These are phyloP conservation scores for Lithosia quadra DNA, from an alignment of 2,888 invertebrate species.

Conservation along the genomic window DNA sequence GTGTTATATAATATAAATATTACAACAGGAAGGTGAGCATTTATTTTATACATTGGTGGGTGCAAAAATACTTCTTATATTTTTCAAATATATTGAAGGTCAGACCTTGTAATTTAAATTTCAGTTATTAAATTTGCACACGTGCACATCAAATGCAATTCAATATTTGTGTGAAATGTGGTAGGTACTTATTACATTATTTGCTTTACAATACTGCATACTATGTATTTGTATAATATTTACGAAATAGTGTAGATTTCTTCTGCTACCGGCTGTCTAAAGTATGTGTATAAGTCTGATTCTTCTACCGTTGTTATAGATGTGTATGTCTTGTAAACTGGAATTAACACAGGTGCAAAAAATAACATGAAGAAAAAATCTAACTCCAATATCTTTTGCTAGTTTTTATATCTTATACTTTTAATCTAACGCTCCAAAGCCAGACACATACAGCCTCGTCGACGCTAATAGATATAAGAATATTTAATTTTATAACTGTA, in stretches of 20 bases:
- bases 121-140: not conserved
- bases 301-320: not conserved
- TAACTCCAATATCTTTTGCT: too few relatives aligned
- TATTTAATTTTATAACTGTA: not conserved
- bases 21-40: not conserved
- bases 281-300: not conserved
- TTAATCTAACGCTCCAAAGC: too few relatives aligned
- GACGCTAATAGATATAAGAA: not conserved
- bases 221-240: not conserved
- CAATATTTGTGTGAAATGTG: not conserved
- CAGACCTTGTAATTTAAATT: slow-evolving; percentile 4
- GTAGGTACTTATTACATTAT: not conserved
- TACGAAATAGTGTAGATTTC: not conserved
- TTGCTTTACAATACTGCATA: not conserved
- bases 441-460: not conserved
- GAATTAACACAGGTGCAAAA: too few relatives aligned
- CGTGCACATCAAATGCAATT: not conserved
- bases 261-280: not conserved
- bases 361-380: too few relatives aligned
- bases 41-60: slow-evolving; percentile 1
- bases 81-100: slow-evolving; percentile 5
- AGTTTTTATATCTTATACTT: too few relatives aligned
- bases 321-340: not conserved
- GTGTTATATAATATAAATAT: not conserved
- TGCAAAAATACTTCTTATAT: not conserved